Conservation (phyloP, 2,797 vertebrate species). For the Sebastes iracundus region DNA sequence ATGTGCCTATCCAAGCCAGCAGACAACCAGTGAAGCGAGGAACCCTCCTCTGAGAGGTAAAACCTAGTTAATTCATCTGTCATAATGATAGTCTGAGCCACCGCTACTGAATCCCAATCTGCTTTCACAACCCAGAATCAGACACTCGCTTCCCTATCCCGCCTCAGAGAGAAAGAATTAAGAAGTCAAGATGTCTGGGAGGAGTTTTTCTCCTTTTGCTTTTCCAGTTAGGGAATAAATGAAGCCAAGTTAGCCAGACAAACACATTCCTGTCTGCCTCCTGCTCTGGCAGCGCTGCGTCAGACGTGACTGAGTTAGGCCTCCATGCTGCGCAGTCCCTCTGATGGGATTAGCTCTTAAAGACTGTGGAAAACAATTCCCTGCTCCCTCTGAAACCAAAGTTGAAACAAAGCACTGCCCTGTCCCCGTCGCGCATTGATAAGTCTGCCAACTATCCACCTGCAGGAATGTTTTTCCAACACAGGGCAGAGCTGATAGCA, state of each 20-base stretch:
- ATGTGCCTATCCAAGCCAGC: slow-evolving; percentile 71
- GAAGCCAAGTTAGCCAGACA: slow-evolving; percentile 69
- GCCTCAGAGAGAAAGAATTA: slow-evolving; percentile 52
- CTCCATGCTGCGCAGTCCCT: slow-evolving; percentile 62
- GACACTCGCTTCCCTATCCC: slow-evolving; percentile 20
- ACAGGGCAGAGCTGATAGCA: slow-evolving; percentile 12
- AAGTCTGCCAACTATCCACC: slow-evolving; percentile 54
- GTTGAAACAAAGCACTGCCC: slow-evolving; percentile 65
- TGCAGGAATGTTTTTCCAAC: slow-evolving; percentile 43
- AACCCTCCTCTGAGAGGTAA: slow-evolving; percentile 65
- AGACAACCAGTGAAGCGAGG: slow-evolving; percentile 65
- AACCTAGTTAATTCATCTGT: slow-evolving; percentile 71
- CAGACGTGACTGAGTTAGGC: slow-evolving; percentile 67
- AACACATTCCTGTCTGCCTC: slow-evolving; percentile 77
- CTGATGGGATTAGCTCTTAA: slow-evolving; percentile 78
- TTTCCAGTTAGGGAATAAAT: slow-evolving; percentile 53
- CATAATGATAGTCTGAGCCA: slow-evolving; percentile 64
- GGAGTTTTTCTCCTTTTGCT: slow-evolving; percentile 47
- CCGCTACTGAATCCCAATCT: slow-evolving; percentile 48
- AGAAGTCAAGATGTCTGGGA: slow-evolving; percentile 56
- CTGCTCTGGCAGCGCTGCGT: slow-evolving; percentile 65
- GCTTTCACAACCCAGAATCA: slow-evolving; percentile 27
- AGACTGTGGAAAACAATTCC: slow-evolving; percentile 73
- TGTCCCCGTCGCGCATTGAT: slow-evolving; percentile 40
- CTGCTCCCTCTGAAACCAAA: slow-evolving; percentile 55